Conservation (phyloP, 2,888 invertebrate species). For the Troides oblongomaculatus region DNA sequence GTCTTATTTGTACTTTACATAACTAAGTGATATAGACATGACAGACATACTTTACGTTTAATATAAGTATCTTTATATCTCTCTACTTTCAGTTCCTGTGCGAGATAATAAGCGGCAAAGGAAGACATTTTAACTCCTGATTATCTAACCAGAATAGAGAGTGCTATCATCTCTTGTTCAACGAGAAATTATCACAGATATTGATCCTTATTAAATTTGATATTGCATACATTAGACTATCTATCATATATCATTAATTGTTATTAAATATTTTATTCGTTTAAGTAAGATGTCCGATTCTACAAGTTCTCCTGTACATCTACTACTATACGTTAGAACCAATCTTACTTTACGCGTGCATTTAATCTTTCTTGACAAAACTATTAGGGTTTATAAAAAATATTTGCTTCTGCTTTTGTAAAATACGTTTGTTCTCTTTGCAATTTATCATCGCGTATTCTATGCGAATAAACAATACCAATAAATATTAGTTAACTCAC, state of each 20-base stretch:
- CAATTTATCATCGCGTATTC: not conserved
- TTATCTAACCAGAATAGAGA: constrained; percentile 12
- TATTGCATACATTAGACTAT: constrained; percentile 11
- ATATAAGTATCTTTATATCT: constrained; percentile 14
- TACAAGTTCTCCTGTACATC: not conserved
- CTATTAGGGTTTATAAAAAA: constrained; percentile 39
- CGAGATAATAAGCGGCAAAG: constrained; percentile 6
- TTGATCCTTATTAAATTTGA: constrained; percentile 10
- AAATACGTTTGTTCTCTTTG: constrained; percentile 3
- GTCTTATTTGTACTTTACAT: not conserved
- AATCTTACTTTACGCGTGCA: constrained; percentile 21
- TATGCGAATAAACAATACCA: not conserved
- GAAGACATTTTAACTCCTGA: constrained; percentile 17
- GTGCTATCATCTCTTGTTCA: constrained; percentile 7
- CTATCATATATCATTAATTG: not conserved
- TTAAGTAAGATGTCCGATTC: not conserved
- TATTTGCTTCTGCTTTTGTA: constrained; percentile 35
- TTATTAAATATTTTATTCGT: not conserved
- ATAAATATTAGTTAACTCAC: not conserved
- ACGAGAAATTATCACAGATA: constrained; percentile 15
- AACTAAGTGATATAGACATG: not conserved
- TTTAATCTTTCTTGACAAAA: constrained; percentile 59
- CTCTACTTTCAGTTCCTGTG: constrained; percentile 23
- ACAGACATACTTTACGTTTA: not conserved
- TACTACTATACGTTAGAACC: constrained; percentile 14